phyloP scores from a whole-genome alignment of 1,140 invertebrate genomes.

The Lasioglossum baleicum region DNA sequence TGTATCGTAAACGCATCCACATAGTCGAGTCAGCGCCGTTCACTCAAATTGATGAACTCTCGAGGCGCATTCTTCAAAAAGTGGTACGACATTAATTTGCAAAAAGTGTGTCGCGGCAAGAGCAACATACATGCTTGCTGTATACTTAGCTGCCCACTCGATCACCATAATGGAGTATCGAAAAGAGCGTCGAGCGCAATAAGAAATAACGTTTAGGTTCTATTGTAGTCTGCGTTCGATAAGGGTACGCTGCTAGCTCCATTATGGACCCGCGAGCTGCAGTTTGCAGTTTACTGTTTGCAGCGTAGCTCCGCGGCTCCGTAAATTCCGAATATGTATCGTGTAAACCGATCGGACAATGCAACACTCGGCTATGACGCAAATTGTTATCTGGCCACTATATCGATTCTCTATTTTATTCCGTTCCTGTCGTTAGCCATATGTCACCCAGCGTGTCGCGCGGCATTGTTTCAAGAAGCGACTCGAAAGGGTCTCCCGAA shows the following conservation, averaged over 20 bases:
- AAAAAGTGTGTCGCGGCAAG: too few species aligned
- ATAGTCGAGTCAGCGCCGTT: too few species aligned
- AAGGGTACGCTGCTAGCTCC: background rate
- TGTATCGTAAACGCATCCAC: too few species aligned
- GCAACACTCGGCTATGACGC: conserved; percentile 23
- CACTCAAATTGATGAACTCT: too few species aligned
- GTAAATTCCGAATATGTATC: conserved; percentile 38
- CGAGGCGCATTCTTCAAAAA: too few species aligned
- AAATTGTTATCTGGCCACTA: conserved; percentile 45
- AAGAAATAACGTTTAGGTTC: background rate
- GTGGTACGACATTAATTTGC: too few species aligned
- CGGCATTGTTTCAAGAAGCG: conserved; percentile 24
- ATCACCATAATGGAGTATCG: background rate
- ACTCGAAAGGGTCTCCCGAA: background rate
- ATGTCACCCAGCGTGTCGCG: conserved; percentile 14
- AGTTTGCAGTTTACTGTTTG: background rate
- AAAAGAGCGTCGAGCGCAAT: background rate
- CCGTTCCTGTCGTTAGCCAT: conserved; percentile 18
- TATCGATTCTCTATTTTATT: conserved; percentile 46
- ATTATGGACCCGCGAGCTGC: background rate
- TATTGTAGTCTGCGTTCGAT: conserved; percentile 1
- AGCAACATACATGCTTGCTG: too few species aligned
- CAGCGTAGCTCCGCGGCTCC: background rate
- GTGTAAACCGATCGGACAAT: conserved; percentile 38
- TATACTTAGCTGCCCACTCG: background rate